Evolutionary conservation across 2,888 invertebrate genomes (phyloP).

Genomic region (Scrobipalpa atriplicella): DNA sequence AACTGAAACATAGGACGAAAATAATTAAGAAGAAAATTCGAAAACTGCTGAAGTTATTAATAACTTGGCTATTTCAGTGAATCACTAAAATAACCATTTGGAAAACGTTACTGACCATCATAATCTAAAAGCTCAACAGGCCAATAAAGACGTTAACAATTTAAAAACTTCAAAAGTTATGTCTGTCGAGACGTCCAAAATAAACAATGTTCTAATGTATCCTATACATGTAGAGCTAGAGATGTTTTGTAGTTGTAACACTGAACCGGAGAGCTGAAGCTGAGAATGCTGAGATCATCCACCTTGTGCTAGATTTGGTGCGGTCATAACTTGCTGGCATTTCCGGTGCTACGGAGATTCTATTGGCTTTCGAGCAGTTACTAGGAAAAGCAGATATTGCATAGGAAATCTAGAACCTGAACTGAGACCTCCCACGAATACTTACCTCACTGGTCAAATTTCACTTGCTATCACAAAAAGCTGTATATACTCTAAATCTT

Average conservation of each 20-base stretch:
- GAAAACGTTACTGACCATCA: slow-evolving; percentile 27
- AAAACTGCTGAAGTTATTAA: neutral
- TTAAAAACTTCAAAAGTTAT: neutral
- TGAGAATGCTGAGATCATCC: slow-evolving; percentile 69
- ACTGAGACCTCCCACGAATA: no score
- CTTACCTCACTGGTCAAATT: no score
- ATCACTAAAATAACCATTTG: slow-evolving; percentile 22
- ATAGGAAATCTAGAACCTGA: no score
- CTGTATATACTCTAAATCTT: no score
- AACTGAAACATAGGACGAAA: neutral
- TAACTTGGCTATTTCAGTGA: neutral
- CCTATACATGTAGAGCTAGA: slow-evolving; percentile 24
- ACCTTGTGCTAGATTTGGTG: slow-evolving; percentile 57
- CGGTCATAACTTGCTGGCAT: slow-evolving; percentile 42
- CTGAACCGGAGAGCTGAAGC: slow-evolving; percentile 42
- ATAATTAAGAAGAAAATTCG: neutral
- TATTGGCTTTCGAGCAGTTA: slow-evolving; percentile 4
- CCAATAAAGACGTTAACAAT: slow-evolving; percentile 25
- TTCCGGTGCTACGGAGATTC: slow-evolving; percentile 48
- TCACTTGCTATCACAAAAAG: no score
- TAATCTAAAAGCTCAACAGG: slow-evolving; percentile 29
- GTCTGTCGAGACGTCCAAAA: slow-evolving; percentile 48
- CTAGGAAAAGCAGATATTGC: no score
- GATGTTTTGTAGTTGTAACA: slow-evolving; percentile 46
- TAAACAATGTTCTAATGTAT: slow-evolving; percentile 57